Evolutionary conservation across 2,888 invertebrate genomes (phyloP).

Genomic region (Calameuta idolon): DNA sequence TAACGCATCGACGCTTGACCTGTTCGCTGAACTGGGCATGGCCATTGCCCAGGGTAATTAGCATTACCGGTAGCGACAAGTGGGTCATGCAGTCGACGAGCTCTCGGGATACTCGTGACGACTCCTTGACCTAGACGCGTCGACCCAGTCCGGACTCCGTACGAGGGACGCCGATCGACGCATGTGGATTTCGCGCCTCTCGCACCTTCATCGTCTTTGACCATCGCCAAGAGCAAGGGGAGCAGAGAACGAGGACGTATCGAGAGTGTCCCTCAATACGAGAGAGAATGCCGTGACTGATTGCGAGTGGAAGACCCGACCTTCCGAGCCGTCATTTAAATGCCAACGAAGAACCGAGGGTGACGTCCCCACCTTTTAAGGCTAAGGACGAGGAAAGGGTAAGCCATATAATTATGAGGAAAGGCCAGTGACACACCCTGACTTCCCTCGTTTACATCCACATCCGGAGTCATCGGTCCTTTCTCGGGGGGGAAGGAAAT

Average conservation of each 20-base stretch:
- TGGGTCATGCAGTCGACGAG: conserved; percentile 43
- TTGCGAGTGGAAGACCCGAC: no score
- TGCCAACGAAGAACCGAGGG: conserved; percentile 43
- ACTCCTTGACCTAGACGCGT: conserved; percentile 43
- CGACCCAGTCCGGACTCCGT: conserved; percentile 21
- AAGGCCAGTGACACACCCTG: no score
- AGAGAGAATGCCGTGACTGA: no score
- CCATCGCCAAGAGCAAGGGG: no score
- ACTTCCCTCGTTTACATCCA: no score
- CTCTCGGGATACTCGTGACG: conserved; percentile 38
- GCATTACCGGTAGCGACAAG: conserved; percentile 44
- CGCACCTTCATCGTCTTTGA: no score
- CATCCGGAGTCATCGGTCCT: no score
- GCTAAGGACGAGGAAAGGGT: conserved; percentile 15
- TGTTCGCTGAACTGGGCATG: background rate
- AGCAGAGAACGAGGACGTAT: no score
- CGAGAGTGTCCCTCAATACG: no score
- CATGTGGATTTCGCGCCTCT: no score
- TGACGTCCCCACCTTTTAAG: background rate
- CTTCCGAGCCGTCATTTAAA: conserved; percentile 52
- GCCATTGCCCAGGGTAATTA: conserved; percentile 29
- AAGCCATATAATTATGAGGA: background rate
- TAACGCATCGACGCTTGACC: background rate
- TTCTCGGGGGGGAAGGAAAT: no score
- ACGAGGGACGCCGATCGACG: no score